Evolutionary conservation across 2,888 invertebrate genomes (phyloP), one percentile per base, ranked within the genome.

Genomic region (Gnatocerus cornutus): DNA sequence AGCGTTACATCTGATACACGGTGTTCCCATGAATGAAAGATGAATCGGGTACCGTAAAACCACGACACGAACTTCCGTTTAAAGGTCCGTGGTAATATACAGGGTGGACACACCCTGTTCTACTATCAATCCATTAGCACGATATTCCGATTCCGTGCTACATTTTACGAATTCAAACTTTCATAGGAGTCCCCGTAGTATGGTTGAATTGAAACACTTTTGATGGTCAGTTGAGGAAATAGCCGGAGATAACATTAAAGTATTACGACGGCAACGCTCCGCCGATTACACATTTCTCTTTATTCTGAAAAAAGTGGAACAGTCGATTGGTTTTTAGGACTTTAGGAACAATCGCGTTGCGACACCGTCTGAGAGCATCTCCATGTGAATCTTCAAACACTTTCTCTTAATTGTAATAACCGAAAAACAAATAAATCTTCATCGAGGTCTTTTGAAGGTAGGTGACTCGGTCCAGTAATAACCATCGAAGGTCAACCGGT

Each of bases 371-470:
- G 37, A 37, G 37, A 37, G 13, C 41, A 41, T 59, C 37, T 46
- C 45, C 55, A 16, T 7, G 45, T 21, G 29, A 53, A 30, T 52
- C 29, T 21, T 21, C 12, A 13, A 12, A 9, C 29, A 65, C 52
- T 50, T 53, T 53, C 41, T 43, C 56, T 56, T 59, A 45, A 30
- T 46, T 59, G 21, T 27, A 16, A 43, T 33, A 43, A n/a, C 37
- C 29, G n/a, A 46, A 59, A 39, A 41, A 41, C 41, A 56, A 27
- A 62, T 50, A 62, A 62, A 62, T 62, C 62, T 48, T 52, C 62
- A 62, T 62, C 46, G 69, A 52, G 69, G 64, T 50, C 69, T 64
- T 69, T 69, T 58, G 69, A 65, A 69, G 69, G 69, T 56, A 58
- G 61, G 53, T 68, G 30, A 45, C 45, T 62, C 41, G 53, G 37